Evolutionary conservation across 2,113 vertebrate species (phyloP).

Genomic region (Planiliza haematocheilus): DNA sequence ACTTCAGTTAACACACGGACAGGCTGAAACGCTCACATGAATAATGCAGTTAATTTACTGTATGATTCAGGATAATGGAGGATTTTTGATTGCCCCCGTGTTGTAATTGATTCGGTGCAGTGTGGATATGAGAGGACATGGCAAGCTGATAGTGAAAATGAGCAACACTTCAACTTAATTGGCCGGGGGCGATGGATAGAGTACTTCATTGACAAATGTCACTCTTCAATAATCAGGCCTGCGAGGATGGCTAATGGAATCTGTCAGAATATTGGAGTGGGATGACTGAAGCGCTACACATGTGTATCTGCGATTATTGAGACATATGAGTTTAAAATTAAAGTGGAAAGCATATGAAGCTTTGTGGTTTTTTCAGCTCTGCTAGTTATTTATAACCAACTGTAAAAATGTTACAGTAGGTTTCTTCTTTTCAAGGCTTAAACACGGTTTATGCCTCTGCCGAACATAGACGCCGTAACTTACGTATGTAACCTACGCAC

Average conservation of each 20-base stretch:
- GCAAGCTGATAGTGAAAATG: constrained; percentile 37
- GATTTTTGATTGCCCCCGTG: constrained; percentile 13
- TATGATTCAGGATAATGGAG: neutral
- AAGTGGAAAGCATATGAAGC: neutral
- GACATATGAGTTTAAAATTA: constrained; percentile 6
- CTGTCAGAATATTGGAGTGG: constrained; percentile 1
- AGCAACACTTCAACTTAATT: constrained; percentile 57
- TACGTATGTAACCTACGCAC: too few relatives aligned
- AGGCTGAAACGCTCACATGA: neutral
- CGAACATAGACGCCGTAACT: too few relatives aligned
- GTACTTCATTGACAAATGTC: constrained; percentile 39
- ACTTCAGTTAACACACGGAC: neutral
- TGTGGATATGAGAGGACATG: constrained; percentile 15
- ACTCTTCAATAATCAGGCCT: constrained; percentile 34
- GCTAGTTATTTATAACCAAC: neutral
- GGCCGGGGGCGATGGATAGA: constrained; percentile 22
- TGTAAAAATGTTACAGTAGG: too few relatives aligned
- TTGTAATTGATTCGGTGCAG: constrained; percentile 41
- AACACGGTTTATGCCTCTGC: too few relatives aligned
- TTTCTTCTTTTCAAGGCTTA: too few relatives aligned
- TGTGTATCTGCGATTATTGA: constrained; percentile 10
- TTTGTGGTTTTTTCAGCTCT: neutral
- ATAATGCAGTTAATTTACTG: neutral
- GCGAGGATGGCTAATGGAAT: constrained; percentile 6
- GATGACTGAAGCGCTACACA: neutral